Conservation (phyloP, 1,140 invertebrate genomes). For the Laupala kohalensis region DNA sequence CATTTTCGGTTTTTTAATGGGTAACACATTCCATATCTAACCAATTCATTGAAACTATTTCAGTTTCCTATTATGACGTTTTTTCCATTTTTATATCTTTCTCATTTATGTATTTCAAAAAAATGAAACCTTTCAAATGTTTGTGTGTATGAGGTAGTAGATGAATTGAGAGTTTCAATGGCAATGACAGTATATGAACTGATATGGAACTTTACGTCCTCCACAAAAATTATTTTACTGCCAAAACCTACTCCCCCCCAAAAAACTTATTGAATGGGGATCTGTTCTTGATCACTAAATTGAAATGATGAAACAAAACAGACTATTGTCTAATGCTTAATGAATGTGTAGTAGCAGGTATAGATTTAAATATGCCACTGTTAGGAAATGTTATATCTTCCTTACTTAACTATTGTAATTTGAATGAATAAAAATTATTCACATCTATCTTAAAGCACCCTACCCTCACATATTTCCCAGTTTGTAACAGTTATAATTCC, state of each 20-base stretch:
- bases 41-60: not conserved
- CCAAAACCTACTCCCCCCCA: not conserved
- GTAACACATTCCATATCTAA: not conserved
- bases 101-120: not conserved
- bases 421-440: not conserved
- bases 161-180: not conserved
- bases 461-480: not conserved
- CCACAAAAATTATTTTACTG: not conserved
- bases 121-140: not conserved
- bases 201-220: not conserved
- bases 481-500: not conserved
- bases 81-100: not conserved
- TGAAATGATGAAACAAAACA: not conserved
- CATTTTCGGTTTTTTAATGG: not conserved
- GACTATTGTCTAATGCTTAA: not conserved
- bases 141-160: not conserved
- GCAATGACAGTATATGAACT: not conserved
- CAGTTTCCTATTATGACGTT: not conserved
- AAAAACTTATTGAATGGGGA: not conserved
- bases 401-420: not conserved
- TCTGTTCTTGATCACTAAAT: not conserved
- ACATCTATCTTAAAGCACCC: not conserved
- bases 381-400: not conserved
- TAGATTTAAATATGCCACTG: not conserved
- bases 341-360: not conserved